Evolutionary conservation across 2,888 invertebrate species (phyloP).

Genomic region (Phasia obesa): DNA sequence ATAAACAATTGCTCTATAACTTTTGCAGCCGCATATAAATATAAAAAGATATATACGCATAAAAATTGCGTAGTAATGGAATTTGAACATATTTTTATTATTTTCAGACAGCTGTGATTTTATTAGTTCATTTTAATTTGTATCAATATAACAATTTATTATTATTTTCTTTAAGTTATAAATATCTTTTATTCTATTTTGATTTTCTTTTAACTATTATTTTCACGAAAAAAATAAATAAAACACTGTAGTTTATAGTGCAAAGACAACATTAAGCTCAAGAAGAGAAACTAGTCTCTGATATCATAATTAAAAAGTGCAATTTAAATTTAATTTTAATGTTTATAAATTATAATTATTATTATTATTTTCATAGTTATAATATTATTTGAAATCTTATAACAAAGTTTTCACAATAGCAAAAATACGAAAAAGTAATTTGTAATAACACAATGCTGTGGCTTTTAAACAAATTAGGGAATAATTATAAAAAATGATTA

Average conservation of each 20-base stretch:
- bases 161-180: conserved; percentile 31
- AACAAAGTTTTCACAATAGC: conserved; percentile 57
- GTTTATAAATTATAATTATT: neutral
- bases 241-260: conserved; percentile 14
- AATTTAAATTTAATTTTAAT: conserved; percentile 24
- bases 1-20: conserved; percentile 91
- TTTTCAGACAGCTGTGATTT: conserved; percentile 66
- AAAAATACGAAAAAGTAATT: conserved; percentile 53
- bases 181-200: conserved; percentile 10
- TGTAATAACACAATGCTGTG: conserved; percentile 58
- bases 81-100: conserved; percentile 36
- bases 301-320: conserved; percentile 44
- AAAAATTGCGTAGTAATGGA: conserved; percentile 28
- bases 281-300: conserved; percentile 50
- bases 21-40: conserved; percentile 84
- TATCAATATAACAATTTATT: conserved; percentile 33
- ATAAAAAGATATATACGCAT: conserved; percentile 16
- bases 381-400: neutral
- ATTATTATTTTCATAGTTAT: neutral
- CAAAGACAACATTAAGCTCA: conserved; percentile 31
- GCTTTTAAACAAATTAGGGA: conserved; percentile 71
- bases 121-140: conserved; percentile 68
- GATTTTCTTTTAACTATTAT: neutral
- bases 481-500: conserved; percentile 52
- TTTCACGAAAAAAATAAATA: neutral